Percentiles rank a stretch among this genome's conserved stretches.
phyloP scores from a whole-genome alignment of 1,140 invertebrate species.

The Caenorhabditis briggsae region DNA sequence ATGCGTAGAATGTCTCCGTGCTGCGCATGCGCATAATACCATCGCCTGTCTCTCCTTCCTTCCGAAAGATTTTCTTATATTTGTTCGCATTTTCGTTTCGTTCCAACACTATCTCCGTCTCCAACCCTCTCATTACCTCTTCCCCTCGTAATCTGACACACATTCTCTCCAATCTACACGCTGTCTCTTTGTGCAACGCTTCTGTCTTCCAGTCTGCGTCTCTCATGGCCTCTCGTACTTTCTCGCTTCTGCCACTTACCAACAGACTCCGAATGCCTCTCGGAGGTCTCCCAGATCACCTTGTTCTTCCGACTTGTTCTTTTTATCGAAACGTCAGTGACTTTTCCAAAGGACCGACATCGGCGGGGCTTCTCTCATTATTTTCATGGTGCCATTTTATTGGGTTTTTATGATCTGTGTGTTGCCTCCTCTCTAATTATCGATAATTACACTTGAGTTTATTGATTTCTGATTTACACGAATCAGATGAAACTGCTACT shows the following conservation, averaged over 20 bases:
- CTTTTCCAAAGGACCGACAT: neutral
- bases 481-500: too few species aligned
- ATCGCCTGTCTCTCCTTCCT: neutral
- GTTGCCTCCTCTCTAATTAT: conserved; percentile 13
- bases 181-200: neutral
- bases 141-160: conserved; percentile 14
- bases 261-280: conserved; percentile 47
- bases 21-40: conserved; percentile 46
- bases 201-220: conserved; percentile 25
- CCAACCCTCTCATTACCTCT: neutral
- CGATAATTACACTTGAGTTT: conserved; percentile 30
- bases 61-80: conserved; percentile 44
- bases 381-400: conserved; percentile 45
- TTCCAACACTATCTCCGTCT: conserved; percentile 32
- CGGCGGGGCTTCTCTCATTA: conserved; percentile 21
- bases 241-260: conserved; percentile 48
- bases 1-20: neutral
- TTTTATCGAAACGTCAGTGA: conserved; percentile 37
- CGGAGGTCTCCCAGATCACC: conserved; percentile 49
- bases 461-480: neutral
- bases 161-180: neutral
- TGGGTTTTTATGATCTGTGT: neutral
- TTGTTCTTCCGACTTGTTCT: conserved; percentile 55
- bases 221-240: neutral
- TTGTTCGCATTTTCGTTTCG: conserved; percentile 51